These are phyloP conservation scores for Lepidostoma basale DNA, from an alignment of 1,140 invertebrate genomes.

Conservation along the genomic window DNA sequence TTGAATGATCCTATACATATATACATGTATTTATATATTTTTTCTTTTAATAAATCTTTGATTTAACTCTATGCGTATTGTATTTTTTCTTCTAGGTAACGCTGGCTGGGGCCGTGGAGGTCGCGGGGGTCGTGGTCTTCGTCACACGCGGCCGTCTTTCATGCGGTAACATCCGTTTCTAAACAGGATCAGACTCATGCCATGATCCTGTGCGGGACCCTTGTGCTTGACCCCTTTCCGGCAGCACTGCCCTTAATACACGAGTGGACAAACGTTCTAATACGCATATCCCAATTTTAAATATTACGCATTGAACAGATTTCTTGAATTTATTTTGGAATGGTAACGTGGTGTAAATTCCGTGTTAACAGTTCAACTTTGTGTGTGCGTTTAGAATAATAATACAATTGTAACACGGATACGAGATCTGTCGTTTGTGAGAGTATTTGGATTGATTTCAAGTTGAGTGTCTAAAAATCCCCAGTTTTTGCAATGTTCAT, in stretches of 20 bases:
- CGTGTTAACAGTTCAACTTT: neutral
- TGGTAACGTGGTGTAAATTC: neutral
- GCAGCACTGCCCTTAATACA: neutral
- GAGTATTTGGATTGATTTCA: no score
- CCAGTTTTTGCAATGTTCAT: no score
- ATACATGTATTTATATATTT: neutral
- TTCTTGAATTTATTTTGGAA: neutral
- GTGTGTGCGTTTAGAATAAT: neutral
- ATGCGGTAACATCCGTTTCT: slow-evolving; percentile 44
- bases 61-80: neutral
- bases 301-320: neutral
- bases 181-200: slow-evolving; percentile 35
- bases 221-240: neutral
- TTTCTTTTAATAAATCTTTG: neutral
- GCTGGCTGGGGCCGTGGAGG: slow-evolving; percentile 37
- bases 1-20: neutral
- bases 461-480: no score
- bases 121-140: slow-evolving; percentile 35
- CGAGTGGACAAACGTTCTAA: neutral
- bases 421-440: no score
- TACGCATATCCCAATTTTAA: neutral
- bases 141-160: slow-evolving; percentile 40
- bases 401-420: no score
- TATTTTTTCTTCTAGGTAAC: slow-evolving; percentile 21
- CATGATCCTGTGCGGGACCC: slow-evolving; percentile 19